Base-by-base conservation (phyloP, 2,113 vertebrate genomes). In the Cnemophilus loriae region DNA sequence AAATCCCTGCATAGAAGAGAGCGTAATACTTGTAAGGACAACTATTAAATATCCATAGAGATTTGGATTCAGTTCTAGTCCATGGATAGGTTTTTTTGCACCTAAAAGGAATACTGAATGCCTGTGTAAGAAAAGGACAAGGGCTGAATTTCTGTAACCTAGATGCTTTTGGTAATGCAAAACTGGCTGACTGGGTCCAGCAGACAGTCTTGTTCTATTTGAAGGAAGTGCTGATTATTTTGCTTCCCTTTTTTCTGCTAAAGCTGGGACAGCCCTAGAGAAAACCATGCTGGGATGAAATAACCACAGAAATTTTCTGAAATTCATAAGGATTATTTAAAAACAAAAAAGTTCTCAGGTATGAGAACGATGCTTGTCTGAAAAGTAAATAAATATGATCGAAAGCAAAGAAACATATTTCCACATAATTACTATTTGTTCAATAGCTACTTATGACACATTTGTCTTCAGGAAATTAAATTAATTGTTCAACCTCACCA, bases 401-500 rank as follows among this genome's bases (percentile, higher is more conserved):
- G 53, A 93, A 93, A 64, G 33, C 59, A 89, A 94, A 81, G 70
- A 96, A 97, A 80, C 26, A 35, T 39, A 83, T 94, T 80, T 77
- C 20, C 37, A 41, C 23, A 84, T 94, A 94, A 96, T 77, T 95
- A 59, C 26, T 96, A 94, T 96, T 96, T 96, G 57, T 80, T 88
- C 74, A 80, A 73, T 47, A 63, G 57, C 83, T 64, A 91, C 68
- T 96, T 85, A 80, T 74, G 81, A 94, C 61, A 65, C 26, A 87
- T 92, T 94, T 93, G 79, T 78, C 76, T 94, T 91, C 67, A 73
- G 46, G 93, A 97, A 97, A 96, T 92, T 92, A 97, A 95, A 97
- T 93, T 95, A 97, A 94, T 93, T 96, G 84, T 86, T 93, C 59
- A 89, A 19, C 41, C 89, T 80, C 68, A 92, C 83, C 84, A 87